Evolutionary conservation across 2,797 vertebrate species (phyloP).

Genomic region (Pantherophis vulpinus): DNA sequence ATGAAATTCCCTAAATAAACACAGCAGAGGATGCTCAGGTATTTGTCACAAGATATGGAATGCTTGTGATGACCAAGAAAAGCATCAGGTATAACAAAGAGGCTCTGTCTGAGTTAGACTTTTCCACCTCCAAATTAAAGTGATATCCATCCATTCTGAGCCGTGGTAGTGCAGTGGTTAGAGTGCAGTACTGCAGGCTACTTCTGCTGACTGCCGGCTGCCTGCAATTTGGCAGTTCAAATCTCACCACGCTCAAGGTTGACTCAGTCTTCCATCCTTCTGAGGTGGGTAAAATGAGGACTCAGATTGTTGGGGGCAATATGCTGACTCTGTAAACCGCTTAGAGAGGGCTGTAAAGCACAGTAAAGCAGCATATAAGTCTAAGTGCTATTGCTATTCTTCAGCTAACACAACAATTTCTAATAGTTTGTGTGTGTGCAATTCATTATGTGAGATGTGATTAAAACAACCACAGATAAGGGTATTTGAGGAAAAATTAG

Average conservation of each 20-base stretch:
- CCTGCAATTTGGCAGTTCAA: too few species aligned
- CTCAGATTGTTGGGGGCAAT: too few species aligned
- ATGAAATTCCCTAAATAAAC: background rate
- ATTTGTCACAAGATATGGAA: slow-evolving; percentile 73
- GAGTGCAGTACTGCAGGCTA: too few species aligned
- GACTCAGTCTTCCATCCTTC: too few species aligned
- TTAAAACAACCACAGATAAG: background rate
- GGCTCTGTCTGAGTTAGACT: background rate
- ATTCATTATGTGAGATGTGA: background rate
- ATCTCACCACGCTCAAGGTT: too few species aligned
- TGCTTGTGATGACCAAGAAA: slow-evolving; percentile 72
- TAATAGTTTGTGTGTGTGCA: background rate
- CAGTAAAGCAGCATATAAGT: too few species aligned
- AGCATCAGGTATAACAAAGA: slow-evolving; percentile 34
- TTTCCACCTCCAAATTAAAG: background rate
- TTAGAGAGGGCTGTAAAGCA: too few species aligned
- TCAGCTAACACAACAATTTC: background rate
- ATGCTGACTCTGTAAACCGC: too few species aligned
- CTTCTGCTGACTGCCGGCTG: too few species aligned
- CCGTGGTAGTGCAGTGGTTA: too few species aligned
- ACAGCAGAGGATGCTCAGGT: slow-evolving; percentile 42
- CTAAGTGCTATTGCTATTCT: background rate
- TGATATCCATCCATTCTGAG: background rate
- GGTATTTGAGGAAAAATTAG: background rate
- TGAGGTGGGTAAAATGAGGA: too few species aligned